Base-by-base conservation (phyloP, 2,797 vertebrate species). In the Chelonia mydas region DNA sequence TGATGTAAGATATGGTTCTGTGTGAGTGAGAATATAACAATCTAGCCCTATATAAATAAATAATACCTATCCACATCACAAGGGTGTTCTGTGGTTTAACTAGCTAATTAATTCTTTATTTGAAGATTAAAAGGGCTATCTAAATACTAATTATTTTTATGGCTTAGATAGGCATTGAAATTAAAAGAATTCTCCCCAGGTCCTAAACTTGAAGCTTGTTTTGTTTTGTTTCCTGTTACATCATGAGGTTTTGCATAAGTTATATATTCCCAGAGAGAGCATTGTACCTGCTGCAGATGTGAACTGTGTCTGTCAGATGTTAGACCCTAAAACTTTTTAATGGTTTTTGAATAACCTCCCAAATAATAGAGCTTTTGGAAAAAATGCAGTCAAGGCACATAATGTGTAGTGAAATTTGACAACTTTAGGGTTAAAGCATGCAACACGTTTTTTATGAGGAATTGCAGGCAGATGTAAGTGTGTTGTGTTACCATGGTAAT, bases 401-500 rank as follows among this genome's bases (percentile, higher is more conserved):
- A 11, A 13, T 90, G 88, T 53, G 1, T 1, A 51, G 83, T 80
- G 87, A 45, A 65, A 41, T 59, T 49, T 86, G 95, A 96, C 88
- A 94, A n/a, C 85, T 79, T 89, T 84, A 93, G 97, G 95, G 97
- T 98, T 98, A 98, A 98, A 94, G 47, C 96, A 54, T 95, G 92
- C 90, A 90, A 94, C 21, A 3, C 61, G 91, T 95, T 97, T 96
- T 96, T 96, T 77, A 77, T 96, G 95, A 96, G 92, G 96, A 90
- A 76, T 94, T 96, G 93, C 97, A 94, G 95, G 97, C 98, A 98
- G 98, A 98, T 98, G 98, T 98, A 81, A 97, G 97, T 97, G 97
- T 98, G 98, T 98, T 98, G 96, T 98, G 98, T 98, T 98, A 21
- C 98, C 97, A 98, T 98, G 98, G 98, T n/a, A 94, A 98, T 92